A percentile compares a stretch with the other conserved stretches of the same genome.
Conservation (phyloP, 2,888 invertebrate species). For the Tenthredo mesomela region DNA sequence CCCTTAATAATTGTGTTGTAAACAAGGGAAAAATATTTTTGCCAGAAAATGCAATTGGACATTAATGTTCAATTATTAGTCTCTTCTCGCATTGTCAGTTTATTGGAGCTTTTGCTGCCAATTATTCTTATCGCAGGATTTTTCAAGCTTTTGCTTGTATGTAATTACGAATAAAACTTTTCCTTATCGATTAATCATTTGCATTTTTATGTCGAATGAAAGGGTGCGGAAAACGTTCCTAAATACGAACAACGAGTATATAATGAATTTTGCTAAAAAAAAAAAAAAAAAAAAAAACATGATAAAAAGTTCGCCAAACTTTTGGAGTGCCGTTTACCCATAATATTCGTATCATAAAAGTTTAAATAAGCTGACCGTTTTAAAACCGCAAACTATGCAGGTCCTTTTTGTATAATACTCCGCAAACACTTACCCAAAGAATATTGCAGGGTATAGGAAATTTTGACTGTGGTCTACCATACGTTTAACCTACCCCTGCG, state of each 20-base stretch:
- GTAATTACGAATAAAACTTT: not conserved
- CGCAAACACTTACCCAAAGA: constrained; percentile 6
- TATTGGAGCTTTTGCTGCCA: not conserved
- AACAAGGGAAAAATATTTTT: not conserved
- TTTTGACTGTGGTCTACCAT: not conserved
- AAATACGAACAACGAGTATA: not conserved
- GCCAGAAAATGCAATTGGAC: not conserved
- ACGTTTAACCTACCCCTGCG: not conserved
- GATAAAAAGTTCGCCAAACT: not conserved
- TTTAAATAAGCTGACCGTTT: not conserved
- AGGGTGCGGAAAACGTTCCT: not conserved
- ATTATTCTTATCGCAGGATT: no score
- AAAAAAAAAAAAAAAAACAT: no score
- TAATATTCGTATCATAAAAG: not conserved
- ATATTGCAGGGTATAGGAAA: not conserved
- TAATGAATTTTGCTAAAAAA: not conserved
- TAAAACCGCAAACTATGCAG: not conserved
- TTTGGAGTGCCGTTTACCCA: not conserved
- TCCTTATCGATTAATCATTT: not conserved
- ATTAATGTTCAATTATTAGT: not conserved
- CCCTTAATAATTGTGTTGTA: no score
- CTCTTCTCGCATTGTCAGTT: no score
- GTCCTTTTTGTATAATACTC: not conserved
- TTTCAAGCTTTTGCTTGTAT: not conserved
- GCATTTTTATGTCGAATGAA: not conserved